Percentiles rank a stretch among this genome's conserved stretches.
These are phyloP conservation scores for Eumaeus atala DNA, from an alignment of 1,140 invertebrate species.

Conservation along the genomic window DNA sequence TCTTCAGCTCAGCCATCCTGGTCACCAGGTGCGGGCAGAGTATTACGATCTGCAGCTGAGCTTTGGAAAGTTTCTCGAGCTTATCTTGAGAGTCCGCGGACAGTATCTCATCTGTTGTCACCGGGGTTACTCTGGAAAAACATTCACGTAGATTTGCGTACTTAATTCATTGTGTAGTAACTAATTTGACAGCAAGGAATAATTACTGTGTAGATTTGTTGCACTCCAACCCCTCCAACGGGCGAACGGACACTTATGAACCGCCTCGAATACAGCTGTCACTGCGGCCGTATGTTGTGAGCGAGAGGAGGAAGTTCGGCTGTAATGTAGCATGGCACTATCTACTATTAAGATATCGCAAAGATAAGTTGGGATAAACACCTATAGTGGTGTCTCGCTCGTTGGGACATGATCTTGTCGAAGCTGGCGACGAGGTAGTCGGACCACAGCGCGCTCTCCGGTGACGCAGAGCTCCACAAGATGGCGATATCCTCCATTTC, in stretches of 20 bases:
- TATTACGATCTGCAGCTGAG: constrained; percentile 85
- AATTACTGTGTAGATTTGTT: too few species aligned
- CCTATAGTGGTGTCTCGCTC: constrained; percentile 83
- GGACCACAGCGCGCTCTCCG: constrained; percentile 84
- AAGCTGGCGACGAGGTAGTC: constrained; percentile 86
- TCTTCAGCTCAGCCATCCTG: constrained; percentile 75
- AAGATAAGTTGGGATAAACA: constrained; percentile 32
- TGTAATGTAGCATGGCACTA: too few species aligned
- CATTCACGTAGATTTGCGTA: constrained; percentile 10
- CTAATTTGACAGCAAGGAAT: too few species aligned
- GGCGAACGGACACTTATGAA: too few species aligned
- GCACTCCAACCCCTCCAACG: too few species aligned
- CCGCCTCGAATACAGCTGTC: too few species aligned
- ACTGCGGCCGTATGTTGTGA: too few species aligned
- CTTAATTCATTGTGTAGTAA: too few species aligned
- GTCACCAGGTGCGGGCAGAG: constrained; percentile 83
- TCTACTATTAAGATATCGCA: too few species aligned
- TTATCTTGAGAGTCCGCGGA: constrained; percentile 72
- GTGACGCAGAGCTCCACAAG: constrained; percentile 83
- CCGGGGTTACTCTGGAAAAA: constrained; percentile 79
- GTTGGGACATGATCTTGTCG: constrained; percentile 86
- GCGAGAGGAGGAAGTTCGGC: too few species aligned
- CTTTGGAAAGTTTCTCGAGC: constrained; percentile 76
- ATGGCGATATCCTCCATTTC: constrained; percentile 88
- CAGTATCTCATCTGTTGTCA: constrained; percentile 82